Evolutionary conservation across 2,113 vertebrate genomes (phyloP), one percentile per base, ranked within the genome.

Genomic region (Phalacrocorax carbo): DNA sequence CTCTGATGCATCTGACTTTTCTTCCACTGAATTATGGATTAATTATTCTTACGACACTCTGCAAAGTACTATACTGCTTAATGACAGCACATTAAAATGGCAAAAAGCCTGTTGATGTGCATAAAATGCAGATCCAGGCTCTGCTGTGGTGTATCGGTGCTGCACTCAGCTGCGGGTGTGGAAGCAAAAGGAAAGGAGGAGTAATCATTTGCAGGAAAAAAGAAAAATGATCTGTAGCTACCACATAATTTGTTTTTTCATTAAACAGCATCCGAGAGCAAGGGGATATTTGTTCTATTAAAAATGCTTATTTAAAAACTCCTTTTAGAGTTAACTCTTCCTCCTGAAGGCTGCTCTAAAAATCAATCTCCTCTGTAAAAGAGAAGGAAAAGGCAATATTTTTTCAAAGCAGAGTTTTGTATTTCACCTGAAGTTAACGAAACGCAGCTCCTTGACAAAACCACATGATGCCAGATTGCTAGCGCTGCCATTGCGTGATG

Each of bases 231-330:
- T 26, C 87, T 38, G 48, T 61, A 58, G 52, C 92, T 91, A 34
- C 49, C 44, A 13, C 44, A 15, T 58, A 65, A 92, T 96, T 94
- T 96, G 76, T 85, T 95, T 97, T 78, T 93, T 91, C 83, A 68
- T 94, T 81, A 60, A 87, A 52, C 57, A 38, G 77, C 16, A 11
- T 82, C 86, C 6, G 5, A 7, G 16, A 71, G 92, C 82, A 93
- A 18, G 17, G n/a, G 82, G 79, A 81, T 90, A 73, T 91, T 96
- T 96, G 81, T 92, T 97, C 88, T 73, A 55, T 90, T 96, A 95
- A 96, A 94, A 96, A 86, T 42, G 71, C 96, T 95, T 58, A 9
- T 90, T 96, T 96, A 94, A 96, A 92, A 92, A 64, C 82, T 90
- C 73, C 44, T 93, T 55, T 86, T 34, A 7, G 69, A 84, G 88